Base-by-base conservation (phyloP, 2,888 invertebrate species). In the Drosophila tanythrix region DNA sequence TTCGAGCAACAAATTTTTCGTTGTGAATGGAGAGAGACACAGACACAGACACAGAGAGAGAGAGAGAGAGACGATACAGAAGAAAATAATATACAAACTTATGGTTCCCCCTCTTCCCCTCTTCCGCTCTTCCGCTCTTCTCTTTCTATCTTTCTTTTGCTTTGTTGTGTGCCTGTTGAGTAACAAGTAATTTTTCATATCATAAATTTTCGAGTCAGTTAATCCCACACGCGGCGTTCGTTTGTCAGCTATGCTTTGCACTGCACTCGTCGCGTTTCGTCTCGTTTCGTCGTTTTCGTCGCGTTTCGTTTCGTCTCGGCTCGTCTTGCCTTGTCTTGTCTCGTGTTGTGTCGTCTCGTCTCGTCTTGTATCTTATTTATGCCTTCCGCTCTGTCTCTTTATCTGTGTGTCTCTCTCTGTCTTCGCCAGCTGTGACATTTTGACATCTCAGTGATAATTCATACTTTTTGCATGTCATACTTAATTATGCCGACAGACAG, bases 381-480 rank as follows among this genome's bases (percentile, higher is more conserved):
- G 82, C 69, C 74, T 75, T 76, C 79, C 64, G 67, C 78, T 73
- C 51, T 66, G 40, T 21, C 65, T 76, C 81, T 85, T 79, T 76
- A 79, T 82, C 85, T 74, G 72, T 65, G 65, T 71, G 55, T 46
- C 25, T 25, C 13, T 43, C 81, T 73, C 84, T 75, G 75, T 71
- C 81, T 73, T 83, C 83, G 88, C 83, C 86, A 81, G 85, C 83
- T 86, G 86, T 88, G 88, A 89, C 83, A 89, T 88, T 91, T 90
- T 91, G 91, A 92, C 92, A 91, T 89, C 82, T 90, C 88, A 89
- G 91, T 91, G 92, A 91, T 91, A 91, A 92, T 92, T 91, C 92
- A 91, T 92, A 91, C 91, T 91, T 91, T 91, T 91, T 90, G 91
- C 91, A 87, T 91, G 92, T 91, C 92, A 91, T 87, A 90, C 90